phyloP scores from a whole-genome alignment of 64 coral and sea anemone genomes.

The Exaiptasia diaphana region DNA sequence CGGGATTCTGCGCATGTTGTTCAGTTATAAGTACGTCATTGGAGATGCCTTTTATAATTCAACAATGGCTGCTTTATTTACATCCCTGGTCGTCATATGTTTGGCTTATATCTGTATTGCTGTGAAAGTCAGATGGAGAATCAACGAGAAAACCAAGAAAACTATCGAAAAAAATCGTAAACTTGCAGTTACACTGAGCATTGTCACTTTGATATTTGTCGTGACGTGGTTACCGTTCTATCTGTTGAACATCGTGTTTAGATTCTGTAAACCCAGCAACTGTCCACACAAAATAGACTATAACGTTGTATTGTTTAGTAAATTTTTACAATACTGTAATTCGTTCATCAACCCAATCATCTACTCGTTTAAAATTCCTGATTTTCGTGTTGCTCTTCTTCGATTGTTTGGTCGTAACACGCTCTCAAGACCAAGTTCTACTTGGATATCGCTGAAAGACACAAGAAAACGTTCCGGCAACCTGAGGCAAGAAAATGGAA shows the following conservation, averaged over 20 bases:
- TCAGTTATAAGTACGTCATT: neutral
- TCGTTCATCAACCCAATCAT: constrained; percentile 81
- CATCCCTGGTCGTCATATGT: constrained; percentile 58
- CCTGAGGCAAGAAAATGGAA: neutral
- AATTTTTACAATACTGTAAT: constrained; percentile 75
- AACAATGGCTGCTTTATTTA: neutral
- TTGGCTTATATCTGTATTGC: constrained; percentile 74
- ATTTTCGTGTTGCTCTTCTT: constrained; percentile 56
- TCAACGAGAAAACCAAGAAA: constrained; percentile 77
- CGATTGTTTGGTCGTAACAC: neutral
- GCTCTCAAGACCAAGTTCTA: neutral
- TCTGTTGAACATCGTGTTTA: constrained; percentile 42
- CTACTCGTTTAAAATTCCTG: constrained; percentile 87
- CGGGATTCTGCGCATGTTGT: constrained; percentile 32
- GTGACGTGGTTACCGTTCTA: constrained; percentile 71
- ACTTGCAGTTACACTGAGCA: constrained; percentile 65
- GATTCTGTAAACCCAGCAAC: neutral
- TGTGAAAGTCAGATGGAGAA: constrained; percentile 67
- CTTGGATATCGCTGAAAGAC: constrained; percentile 10
- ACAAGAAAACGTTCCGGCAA: neutral
- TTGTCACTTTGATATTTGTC: constrained; percentile 71
- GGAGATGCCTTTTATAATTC: constrained; percentile 21
- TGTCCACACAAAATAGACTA: neutral
- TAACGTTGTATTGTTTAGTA: constrained; percentile 42
- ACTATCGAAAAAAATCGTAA: constrained; percentile 77